Conservation (phyloP, 1,140 invertebrate species). For the Trachymyrmex cornetzi region DNA sequence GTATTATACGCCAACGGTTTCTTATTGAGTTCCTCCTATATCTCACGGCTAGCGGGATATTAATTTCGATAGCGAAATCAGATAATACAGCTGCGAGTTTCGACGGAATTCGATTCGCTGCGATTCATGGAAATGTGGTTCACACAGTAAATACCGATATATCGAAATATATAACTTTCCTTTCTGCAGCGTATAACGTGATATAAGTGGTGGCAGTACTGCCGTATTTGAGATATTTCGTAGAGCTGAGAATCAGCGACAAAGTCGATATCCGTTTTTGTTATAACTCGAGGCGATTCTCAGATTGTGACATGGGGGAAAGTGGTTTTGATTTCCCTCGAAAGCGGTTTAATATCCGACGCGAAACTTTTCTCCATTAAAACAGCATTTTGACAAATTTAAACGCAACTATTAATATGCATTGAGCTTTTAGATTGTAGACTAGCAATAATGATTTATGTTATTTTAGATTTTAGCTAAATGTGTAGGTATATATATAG, state of each 20-base stretch:
- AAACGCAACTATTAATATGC: background rate
- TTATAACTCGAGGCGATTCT: constrained; percentile 38
- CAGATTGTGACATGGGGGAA: constrained; percentile 1
- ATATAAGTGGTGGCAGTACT: background rate
- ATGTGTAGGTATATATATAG: background rate
- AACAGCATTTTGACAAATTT: background rate
- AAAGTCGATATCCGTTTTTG: constrained; percentile 53
- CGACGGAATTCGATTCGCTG: constrained; percentile 47
- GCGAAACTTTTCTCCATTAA: constrained; percentile 9
- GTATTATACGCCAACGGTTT: background rate
- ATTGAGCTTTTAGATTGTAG: background rate
- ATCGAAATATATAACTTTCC: background rate
- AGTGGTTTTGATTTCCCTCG: too few species aligned
- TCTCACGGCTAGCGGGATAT: constrained; percentile 43
- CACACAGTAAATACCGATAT: constrained; percentile 35
- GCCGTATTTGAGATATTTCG: background rate
- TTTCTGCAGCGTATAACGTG: constrained; percentile 3
- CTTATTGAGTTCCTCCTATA: background rate
- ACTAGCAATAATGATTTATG: background rate
- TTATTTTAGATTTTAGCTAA: background rate
- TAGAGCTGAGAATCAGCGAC: background rate
- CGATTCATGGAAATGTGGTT: constrained; percentile 51
- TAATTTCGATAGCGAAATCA: constrained; percentile 64
- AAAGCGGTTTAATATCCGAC: constrained; percentile 48
- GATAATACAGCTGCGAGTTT: constrained; percentile 49